These are phyloP conservation scores for Danio jaintianensis DNA, from an alignment of 2,797 vertebrate species.

Conservation along the genomic window DNA sequence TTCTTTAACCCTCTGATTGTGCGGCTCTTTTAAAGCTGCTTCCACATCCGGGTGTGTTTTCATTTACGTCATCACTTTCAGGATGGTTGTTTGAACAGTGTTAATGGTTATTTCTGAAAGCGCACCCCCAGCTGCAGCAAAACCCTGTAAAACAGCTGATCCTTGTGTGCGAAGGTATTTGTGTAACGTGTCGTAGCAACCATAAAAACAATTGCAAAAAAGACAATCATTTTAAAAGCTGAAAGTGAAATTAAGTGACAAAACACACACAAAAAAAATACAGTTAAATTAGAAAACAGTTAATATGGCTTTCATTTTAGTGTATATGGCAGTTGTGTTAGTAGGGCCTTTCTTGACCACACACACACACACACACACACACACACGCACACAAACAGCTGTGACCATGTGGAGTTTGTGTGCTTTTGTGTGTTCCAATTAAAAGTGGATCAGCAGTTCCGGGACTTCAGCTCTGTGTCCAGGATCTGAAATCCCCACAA, in stretches of 20 bases:
- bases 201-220: slow-evolving; percentile 7
- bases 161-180: slow-evolving; percentile 25
- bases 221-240: neutral
- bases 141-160: slow-evolving; percentile 34
- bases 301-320: neutral
- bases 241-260: neutral
- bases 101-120: slow-evolving; percentile 74
- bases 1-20: slow-evolving; percentile 32
- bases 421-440: slow-evolving; percentile 60
- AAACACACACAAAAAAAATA: neutral
- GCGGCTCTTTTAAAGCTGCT: slow-evolving; percentile 53
- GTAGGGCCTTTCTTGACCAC: neutral
- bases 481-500: slow-evolving; percentile 58
- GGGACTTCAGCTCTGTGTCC: slow-evolving; percentile 53
- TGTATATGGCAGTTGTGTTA: neutral
- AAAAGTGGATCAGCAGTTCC: slow-evolving; percentile 64
- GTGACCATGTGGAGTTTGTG: slow-evolving; percentile 8
- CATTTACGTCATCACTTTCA: slow-evolving; percentile 58
- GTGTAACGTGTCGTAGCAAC: slow-evolving; percentile 24
- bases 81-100: slow-evolving; percentile 76
- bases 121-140: slow-evolving; percentile 62
- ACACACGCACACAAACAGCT: neutral
- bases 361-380: neutral
- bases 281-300: neutral
- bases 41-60: slow-evolving; percentile 65